Evolutionary conservation across 2,888 invertebrate genomes (phyloP), one percentile per base, ranked within the genome.

Genomic region (Drosophila mettleri): DNA sequence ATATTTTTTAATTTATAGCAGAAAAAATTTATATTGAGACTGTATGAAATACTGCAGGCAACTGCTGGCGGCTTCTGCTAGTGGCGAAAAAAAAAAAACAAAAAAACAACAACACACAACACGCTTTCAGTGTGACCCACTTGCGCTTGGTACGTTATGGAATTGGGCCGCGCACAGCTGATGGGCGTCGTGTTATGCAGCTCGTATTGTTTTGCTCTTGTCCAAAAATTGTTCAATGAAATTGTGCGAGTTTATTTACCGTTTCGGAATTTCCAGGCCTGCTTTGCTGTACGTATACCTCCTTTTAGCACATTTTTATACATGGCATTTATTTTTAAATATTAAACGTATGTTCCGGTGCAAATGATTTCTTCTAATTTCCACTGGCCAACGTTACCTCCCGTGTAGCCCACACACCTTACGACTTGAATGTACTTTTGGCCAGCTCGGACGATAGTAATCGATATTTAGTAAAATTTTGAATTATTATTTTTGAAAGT

Each of bases 181-280:
- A 70, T 78, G 14, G 7, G 38, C 43, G 46, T 53, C 29, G 43
- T 59, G 69, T 78, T 78, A 65, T 67, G 62, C 74, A 61, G 57
- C 46, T 12, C 48, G 12, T 36, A 20, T 45, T 53, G 29, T 38
- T 53, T 29, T 60, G 16, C 20, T 43, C 9, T 49, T 55, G 14
- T 36, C 8, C 1, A 38, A 9, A 41, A 38, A 20, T 10, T 58
- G 20, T 41, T 69, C 7, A 55, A 53, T 67, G 24, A 74, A 57
- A 51, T 33, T 29, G 31, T 43, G 16, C 61, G 16, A 65, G 34
- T 55, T 34, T 77, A 72, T 54, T 82, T 70, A 91, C 91, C 91
- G 68, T 81, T 89, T 76, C 86, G 82, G 18, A 90, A 72, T 77
- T 89, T 90, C 90, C 91, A 91, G 31, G 90, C 90, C 64, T 82